Percentiles rank a stretch among this genome's conserved stretches.
These are phyloP conservation scores for Phengaris arion DNA, from an alignment of 2,888 invertebrate species.

Conservation along the genomic window DNA sequence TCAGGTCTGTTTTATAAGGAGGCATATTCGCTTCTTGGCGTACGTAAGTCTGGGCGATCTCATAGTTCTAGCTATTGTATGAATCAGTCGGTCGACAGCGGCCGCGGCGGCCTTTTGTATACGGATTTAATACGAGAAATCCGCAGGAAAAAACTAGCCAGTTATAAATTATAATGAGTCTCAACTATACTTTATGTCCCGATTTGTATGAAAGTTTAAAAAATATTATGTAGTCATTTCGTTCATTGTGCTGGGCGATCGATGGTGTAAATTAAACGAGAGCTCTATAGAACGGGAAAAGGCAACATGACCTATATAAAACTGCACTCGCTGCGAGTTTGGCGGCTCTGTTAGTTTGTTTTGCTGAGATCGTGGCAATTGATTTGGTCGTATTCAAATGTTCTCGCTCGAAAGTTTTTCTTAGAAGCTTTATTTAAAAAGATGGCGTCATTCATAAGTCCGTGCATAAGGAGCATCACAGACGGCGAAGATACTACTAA, in stretches of 20 bases:
- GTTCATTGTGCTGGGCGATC: neutral
- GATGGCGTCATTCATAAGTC: too few relatives aligned
- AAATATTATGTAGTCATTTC: slow-evolving; percentile 11
- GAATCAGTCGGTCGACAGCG: too few relatives aligned
- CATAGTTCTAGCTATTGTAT: too few relatives aligned
- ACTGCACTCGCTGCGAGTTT: neutral
- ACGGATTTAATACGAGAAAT: neutral
- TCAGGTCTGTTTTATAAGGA: too few relatives aligned
- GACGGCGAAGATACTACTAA: too few relatives aligned
- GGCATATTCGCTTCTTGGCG: too few relatives aligned
- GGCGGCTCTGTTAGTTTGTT: neutral
- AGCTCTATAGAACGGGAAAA: neutral
- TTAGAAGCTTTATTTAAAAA: too few relatives aligned
- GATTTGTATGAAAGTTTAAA: neutral
- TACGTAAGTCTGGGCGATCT: too few relatives aligned
- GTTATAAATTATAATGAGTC: neutral
- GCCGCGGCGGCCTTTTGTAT: too few relatives aligned
- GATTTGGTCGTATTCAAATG: neutral
- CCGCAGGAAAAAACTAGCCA: neutral
- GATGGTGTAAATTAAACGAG: neutral
- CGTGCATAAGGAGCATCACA: too few relatives aligned
- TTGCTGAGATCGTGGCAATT: neutral
- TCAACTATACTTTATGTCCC: neutral
- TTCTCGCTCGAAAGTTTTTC: too few relatives aligned
- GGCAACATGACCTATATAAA: neutral